Percentiles rank a stretch among this genome's conserved stretches.
phyloP scores from a whole-genome alignment of 2,113 vertebrate species.

The Pterophyllum scalare region DNA sequence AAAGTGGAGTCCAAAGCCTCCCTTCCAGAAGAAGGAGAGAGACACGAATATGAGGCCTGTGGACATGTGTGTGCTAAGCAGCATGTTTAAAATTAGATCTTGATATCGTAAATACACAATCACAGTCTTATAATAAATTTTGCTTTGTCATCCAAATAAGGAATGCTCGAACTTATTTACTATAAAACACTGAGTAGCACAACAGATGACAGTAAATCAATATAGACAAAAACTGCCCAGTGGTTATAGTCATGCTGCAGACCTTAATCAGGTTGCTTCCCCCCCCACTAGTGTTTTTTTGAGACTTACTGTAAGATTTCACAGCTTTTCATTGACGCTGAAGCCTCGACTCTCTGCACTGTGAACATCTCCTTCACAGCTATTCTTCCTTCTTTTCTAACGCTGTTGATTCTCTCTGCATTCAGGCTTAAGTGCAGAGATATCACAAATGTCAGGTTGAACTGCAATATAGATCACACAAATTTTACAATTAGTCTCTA shows the following conservation, averaged over 20 bases:
- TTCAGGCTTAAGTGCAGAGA: not conserved
- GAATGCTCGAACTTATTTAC: too few species aligned
- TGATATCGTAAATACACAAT: not conserved
- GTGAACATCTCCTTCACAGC: not conserved
- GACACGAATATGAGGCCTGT: not conserved
- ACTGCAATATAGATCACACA: not conserved
- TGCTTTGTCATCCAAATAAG: not conserved
- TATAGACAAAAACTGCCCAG: not conserved
- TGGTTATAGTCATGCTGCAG: not conserved
- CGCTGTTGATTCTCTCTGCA: not conserved
- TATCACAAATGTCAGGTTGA: not conserved
- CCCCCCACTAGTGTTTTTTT: not conserved
- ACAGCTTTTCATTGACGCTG: not conserved
- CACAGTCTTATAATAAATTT: not conserved
- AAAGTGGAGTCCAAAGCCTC: conserved; percentile 21
- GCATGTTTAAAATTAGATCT: not conserved
- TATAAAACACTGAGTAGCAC: not conserved
- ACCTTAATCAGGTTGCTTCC: not conserved
- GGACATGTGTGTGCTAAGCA: not conserved
- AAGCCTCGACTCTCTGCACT: not conserved
- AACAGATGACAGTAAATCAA: not conserved
- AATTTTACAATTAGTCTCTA: not conserved
- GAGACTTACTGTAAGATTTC: not conserved
- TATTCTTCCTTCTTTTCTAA: not conserved
- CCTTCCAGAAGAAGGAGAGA: conserved; percentile 2